phyloP scores from a whole-genome alignment of 2,888 invertebrate genomes.

The Venusia cambrica region DNA sequence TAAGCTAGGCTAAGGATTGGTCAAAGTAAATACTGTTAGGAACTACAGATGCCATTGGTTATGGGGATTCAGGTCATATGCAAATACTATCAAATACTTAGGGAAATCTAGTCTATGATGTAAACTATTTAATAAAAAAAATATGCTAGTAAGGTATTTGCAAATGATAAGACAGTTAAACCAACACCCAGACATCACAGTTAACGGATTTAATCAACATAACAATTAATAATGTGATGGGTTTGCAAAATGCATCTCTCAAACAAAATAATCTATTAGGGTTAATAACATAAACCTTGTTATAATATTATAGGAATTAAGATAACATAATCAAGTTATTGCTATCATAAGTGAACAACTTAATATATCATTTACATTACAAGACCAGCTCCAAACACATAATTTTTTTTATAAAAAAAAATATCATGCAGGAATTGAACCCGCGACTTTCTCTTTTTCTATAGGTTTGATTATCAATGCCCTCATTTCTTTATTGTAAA shows the following conservation, averaged over 20 bases:
- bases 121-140: no score
- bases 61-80: constrained; percentile 49
- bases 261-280: constrained; percentile 12
- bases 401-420: no score
- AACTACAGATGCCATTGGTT: constrained; percentile 68
- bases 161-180: constrained; percentile 60
- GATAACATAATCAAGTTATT: background rate
- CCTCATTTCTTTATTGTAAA: no score
- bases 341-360: no score
- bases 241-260: constrained; percentile 31
- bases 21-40: constrained; percentile 74
- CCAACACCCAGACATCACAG: constrained; percentile 72
- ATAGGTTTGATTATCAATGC: no score
- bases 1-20: constrained; percentile 16
- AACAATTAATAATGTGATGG: constrained; percentile 28
- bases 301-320: constrained; percentile 8
- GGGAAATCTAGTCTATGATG: no score
- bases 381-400: no score
- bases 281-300: no score
- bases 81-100: constrained; percentile 56
- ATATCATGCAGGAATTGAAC: no score
- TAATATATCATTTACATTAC: no score
- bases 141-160: no score
- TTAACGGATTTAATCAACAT: constrained; percentile 45
- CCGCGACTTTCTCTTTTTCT: no score